Conservation (phyloP, 2,888 invertebrate genomes). For the Tipula confusa region DNA sequence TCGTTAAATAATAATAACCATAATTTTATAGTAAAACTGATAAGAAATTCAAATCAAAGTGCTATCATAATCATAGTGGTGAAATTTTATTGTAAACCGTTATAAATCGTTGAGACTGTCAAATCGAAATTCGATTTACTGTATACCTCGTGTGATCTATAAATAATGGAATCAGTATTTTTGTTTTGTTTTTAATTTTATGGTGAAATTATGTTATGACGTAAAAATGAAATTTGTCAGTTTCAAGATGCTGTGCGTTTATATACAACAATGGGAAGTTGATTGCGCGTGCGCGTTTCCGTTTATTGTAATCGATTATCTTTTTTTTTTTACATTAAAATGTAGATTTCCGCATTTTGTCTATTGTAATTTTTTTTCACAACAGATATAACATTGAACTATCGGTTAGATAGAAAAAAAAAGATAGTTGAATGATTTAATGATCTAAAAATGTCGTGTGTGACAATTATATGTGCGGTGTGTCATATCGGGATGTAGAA, state of each 20-base stretch:
- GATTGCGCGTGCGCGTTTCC: not conserved
- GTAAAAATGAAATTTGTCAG: no score
- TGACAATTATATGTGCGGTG: not conserved
- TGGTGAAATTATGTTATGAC: not conserved
- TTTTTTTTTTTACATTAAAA: not conserved
- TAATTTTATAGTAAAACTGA: not conserved
- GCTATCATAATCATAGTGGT: not conserved
- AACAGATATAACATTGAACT: not conserved
- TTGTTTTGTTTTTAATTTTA: not conserved
- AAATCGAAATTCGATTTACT: not conserved
- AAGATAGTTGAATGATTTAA: no score
- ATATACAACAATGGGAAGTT: not conserved
- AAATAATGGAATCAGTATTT: not conserved
- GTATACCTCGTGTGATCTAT: not conserved
- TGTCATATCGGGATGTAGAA: not conserved
- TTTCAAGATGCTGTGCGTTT: no score
- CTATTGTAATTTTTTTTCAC: not conserved
- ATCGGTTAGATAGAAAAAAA: not conserved
- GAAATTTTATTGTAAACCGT: not conserved
- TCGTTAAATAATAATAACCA: no score
- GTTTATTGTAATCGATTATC: not conserved
- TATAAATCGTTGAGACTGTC: not conserved
- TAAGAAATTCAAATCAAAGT: not conserved
- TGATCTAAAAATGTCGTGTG: not conserved
- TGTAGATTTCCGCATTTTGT: not conserved